Percentiles rank a stretch among this genome's conserved stretches.
Conservation (phyloP, 2,113 vertebrate genomes). For the Bufo gargarizans region DNA sequence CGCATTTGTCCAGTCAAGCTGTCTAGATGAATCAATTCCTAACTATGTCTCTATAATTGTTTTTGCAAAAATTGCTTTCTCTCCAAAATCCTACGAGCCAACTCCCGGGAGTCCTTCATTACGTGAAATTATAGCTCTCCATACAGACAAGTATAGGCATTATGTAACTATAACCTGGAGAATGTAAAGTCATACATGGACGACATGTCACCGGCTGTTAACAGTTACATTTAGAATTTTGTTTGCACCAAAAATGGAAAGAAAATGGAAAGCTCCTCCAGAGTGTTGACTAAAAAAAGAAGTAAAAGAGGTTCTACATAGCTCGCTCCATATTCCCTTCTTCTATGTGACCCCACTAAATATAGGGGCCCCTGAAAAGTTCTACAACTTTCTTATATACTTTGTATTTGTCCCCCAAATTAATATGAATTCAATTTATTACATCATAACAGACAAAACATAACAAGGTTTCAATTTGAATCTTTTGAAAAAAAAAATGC, state of each 20-base stretch:
- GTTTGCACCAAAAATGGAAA: not conserved
- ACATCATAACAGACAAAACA: too few relatives aligned
- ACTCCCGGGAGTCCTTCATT: not conserved
- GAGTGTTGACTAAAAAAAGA: too few relatives aligned
- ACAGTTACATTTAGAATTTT: not conserved
- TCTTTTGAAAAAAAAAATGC: too few relatives aligned
- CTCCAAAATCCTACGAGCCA: not conserved
- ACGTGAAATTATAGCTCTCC: not conserved
- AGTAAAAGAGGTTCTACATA: too few relatives aligned
- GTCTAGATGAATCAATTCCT: constrained; percentile 37
- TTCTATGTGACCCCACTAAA: too few relatives aligned
- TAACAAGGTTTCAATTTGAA: too few relatives aligned
- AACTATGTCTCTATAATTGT: constrained; percentile 39
- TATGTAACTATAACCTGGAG: not conserved
- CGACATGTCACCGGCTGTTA: not conserved
- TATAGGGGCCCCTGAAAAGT: too few relatives aligned
- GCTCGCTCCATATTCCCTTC: too few relatives aligned
- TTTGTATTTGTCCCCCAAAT: too few relatives aligned
- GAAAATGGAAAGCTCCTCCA: not conserved
- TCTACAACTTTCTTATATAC: too few relatives aligned
- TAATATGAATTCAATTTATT: too few relatives aligned
- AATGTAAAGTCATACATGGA: not conserved
- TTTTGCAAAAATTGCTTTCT: constrained; percentile 41
- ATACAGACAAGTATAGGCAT: not conserved
- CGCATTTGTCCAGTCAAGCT: constrained; percentile 11